Evolutionary conservation across 23 tunicate species (phyloP).

Genomic region (Pegea sp.): DNA sequence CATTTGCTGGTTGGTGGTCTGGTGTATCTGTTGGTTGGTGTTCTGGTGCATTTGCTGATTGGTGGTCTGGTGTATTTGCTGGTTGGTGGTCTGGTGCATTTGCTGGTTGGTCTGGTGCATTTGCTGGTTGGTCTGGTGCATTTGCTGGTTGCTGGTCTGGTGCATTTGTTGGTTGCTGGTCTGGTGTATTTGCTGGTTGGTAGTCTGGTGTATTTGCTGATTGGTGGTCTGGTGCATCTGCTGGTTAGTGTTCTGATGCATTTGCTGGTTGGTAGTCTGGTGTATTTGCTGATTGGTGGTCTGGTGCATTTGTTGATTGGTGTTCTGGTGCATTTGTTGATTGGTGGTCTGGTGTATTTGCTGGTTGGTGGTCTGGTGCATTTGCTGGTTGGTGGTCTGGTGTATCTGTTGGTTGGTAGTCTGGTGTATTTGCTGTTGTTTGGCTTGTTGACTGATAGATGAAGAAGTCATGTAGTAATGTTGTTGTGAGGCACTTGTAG

Average conservation of each 20-base stretch:
- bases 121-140: background rate
- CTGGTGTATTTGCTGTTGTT: background rate
- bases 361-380: background rate
- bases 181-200: too few relatives aligned
- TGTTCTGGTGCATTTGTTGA: background rate
- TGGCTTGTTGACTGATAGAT: too few relatives aligned
- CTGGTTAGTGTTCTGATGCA: background rate
- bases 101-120: background rate
- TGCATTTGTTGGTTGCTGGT: slow-evolving; percentile 1
- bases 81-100: background rate
- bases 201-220: background rate
- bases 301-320: too few relatives aligned
- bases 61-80: background rate
- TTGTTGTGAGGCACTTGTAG: background rate
- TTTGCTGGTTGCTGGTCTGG: background rate
- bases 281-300: slow-evolving; percentile 1
- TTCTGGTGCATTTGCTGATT: slow-evolving; percentile 1
- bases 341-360: background rate
- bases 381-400: background rate
- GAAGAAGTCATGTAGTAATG: too few relatives aligned
- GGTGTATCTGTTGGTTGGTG: background rate
- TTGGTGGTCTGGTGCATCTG: background rate
- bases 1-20: background rate
- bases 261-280: background rate
- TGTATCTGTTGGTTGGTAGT: background rate